Base-by-base conservation (phyloP, 2,113 vertebrate species). In the Motacilla tschutschensis region DNA sequence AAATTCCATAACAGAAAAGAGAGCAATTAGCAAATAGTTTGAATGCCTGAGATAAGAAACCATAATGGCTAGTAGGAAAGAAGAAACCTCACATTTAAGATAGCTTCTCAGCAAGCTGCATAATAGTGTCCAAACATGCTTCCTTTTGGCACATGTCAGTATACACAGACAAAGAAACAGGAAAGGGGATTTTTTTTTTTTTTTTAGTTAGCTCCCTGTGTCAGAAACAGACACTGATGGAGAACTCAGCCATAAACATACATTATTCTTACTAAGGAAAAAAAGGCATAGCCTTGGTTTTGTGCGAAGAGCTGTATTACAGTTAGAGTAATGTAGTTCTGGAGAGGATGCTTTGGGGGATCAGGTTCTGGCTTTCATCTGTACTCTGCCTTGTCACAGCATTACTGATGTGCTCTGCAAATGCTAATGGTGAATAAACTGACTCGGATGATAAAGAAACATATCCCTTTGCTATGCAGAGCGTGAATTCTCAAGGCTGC, bases 21-120 rank as follows among this genome's bases (percentile, higher is more conserved):
- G 85, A 90, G 64, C 89, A 88, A 94, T 94, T 95, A 93, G 84
- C 65, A 85, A 93, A 94, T 95, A 90, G 44, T 92, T 95, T 90
- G 87, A 94, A 94, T 94, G 50, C 75, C 85, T 94, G 83, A 93
- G 93, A 91, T 93, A 92, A 94, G 92, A 77, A 90, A 54, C 89
- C 76, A 83, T 92, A 90, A 95, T 89, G 67, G 57, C 69, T 79
- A 58, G 41, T 71, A 93, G 88, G 77, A 83, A 93, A 93, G 94
- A 95, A 93, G 90, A 87, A 95, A 93, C 84, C 47, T 92, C 79
- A 80, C 28, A 0, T 87, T 85, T 89, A 66, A 93, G 93, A 82
- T 58, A 69, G 71, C 48, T 91, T 92, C 71, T 86, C 67, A 92
- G 84, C 75, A 73, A 82, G 78, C 92, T 88, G 57, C 64, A 59